These are phyloP conservation scores for Poecilobothrus nobilitatus DNA, from an alignment of 2,888 invertebrate genomes.

Conservation along the genomic window DNA sequence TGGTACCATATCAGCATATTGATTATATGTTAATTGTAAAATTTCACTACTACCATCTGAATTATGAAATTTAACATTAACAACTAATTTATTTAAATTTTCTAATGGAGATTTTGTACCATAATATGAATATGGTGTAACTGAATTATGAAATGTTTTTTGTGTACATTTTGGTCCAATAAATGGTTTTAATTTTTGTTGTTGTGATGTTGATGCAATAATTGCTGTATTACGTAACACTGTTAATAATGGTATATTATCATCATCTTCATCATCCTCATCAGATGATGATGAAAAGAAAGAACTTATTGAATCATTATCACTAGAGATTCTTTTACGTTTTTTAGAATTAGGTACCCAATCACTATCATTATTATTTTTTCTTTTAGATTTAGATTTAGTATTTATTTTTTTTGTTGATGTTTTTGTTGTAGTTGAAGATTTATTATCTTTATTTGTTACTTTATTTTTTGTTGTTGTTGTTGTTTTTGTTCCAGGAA, in stretches of 20 bases:
- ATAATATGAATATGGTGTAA: constrained; percentile 8
- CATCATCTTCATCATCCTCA: constrained; percentile 4
- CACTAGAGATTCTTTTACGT: neutral
- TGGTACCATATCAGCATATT: neutral
- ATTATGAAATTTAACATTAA: neutral
- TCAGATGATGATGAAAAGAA: neutral
- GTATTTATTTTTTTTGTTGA: neutral
- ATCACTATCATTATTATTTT: neutral
- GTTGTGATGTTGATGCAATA: neutral
- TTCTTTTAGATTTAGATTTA: neutral
- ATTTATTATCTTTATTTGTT: neutral
- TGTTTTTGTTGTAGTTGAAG: neutral
- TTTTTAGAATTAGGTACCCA: neutral
- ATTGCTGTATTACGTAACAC: neutral
- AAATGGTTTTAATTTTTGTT: constrained; percentile 2
- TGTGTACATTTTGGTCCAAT: constrained; percentile 7
- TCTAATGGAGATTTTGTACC: neutral
- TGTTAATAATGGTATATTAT: constrained; percentile 5
- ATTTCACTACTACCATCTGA: neutral
- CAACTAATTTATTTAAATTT: neutral
- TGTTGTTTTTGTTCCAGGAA: neutral
- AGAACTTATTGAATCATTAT: neutral
- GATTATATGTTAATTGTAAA: neutral
- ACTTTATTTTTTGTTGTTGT: neutral
- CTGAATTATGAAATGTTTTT: neutral